These are phyloP conservation scores for Dasypolia templi DNA, from an alignment of 2,888 invertebrate species.

Conservation along the genomic window DNA sequence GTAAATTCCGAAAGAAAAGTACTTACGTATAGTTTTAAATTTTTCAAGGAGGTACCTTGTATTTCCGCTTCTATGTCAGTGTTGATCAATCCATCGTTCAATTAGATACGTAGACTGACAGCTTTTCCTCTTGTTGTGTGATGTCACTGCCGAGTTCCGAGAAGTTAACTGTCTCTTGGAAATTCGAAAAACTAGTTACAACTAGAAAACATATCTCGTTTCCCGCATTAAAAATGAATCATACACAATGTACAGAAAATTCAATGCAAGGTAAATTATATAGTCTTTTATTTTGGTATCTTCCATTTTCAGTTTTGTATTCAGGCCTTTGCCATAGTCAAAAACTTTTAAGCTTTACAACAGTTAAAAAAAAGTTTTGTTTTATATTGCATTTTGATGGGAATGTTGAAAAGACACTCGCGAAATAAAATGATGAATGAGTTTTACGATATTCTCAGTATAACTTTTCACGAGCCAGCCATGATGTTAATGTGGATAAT, in stretches of 20 bases:
- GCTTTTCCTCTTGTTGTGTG: not conserved
- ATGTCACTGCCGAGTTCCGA: constrained; percentile 10
- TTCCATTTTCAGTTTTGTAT: constrained; percentile 21
- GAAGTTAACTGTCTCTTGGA: constrained; percentile 2
- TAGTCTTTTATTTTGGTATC: constrained; percentile 7
- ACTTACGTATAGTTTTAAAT: not conserved
- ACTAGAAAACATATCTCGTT: constrained; percentile 8
- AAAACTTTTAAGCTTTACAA: constrained; percentile 17
- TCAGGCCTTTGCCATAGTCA: constrained; percentile 6
- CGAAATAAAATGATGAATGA: constrained; percentile 43
- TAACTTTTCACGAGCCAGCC: not conserved
- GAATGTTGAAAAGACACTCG: constrained; percentile 43
- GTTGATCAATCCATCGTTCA: constrained; percentile 11
- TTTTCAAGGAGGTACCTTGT: not conserved
- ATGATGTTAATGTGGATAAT: constrained; percentile 14
- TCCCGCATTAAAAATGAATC: constrained; percentile 9
- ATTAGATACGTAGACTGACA: not conserved
- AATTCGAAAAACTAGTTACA: constrained; percentile 16
- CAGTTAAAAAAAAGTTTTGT: constrained; percentile 34
- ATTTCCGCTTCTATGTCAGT: not conserved
- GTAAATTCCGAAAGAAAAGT: not conserved
- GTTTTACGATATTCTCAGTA: constrained; percentile 26
- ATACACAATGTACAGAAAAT: constrained; percentile 5
- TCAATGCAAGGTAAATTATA: constrained; percentile 11
- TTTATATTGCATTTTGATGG: constrained; percentile 34